Conservation (phyloP, 2,113 vertebrate species). For the Istiophorus platypterus region DNA sequence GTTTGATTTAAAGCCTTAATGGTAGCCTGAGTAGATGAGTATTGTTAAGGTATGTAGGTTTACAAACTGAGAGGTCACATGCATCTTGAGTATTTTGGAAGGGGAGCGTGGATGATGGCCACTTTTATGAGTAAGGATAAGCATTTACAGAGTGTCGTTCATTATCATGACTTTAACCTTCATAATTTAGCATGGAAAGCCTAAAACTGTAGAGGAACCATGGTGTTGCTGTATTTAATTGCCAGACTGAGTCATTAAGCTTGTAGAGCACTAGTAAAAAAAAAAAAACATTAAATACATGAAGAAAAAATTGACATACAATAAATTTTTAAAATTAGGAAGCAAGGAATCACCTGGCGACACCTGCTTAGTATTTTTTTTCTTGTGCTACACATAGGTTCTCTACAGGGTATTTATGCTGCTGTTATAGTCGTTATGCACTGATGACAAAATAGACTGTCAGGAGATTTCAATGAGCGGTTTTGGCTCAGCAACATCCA, state of each 20-base stretch:
- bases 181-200: neutral
- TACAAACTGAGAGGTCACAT: neutral
- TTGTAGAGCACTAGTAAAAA: neutral
- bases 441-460: neutral
- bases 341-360: neutral
- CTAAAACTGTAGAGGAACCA: neutral
- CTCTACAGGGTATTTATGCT: neutral
- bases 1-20: constrained; percentile 65
- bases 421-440: neutral
- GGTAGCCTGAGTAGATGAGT: constrained; percentile 48
- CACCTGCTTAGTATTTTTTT: neutral
- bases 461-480: neutral
- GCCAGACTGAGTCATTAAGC: neutral
- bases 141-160: neutral
- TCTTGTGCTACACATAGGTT: neutral
- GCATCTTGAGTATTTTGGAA: neutral
- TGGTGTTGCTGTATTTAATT: neutral
- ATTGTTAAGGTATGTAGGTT: constrained; percentile 43
- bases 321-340: neutral
- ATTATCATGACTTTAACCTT: neutral
- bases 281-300: neutral
- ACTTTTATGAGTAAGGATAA: neutral
- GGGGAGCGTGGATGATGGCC: neutral
- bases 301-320: neutral
- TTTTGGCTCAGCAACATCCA: neutral